phyloP scores from a whole-genome alignment of 2,113 vertebrate genomes.

The Columba janthina region DNA sequence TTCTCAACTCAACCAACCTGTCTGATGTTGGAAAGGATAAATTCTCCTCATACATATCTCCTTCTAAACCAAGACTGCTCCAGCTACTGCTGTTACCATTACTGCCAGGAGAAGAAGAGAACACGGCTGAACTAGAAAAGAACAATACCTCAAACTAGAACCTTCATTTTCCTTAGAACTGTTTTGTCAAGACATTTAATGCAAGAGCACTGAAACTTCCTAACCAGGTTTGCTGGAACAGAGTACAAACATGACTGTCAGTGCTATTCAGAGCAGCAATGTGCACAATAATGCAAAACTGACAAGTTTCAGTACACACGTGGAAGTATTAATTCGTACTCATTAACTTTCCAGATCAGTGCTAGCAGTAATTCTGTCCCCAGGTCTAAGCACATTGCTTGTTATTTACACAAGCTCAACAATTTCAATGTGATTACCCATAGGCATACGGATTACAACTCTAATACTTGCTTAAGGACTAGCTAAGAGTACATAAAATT shows the following conservation, averaged over 20 bases:
- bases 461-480: neutral
- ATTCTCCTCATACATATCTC: conserved; percentile 96
- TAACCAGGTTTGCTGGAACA: neutral
- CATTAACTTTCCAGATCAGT: neutral
- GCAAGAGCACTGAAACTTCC: neutral
- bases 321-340: neutral
- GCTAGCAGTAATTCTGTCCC: neutral
- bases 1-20: conserved; percentile 89
- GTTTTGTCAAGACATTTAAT: conserved; percentile 17
- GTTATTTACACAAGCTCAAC: neutral
- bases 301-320: neutral
- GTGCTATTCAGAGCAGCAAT: neutral
- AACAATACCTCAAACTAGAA: conserved; percentile 59
- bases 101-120: conserved; percentile 91
- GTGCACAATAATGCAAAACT: neutral
- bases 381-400: neutral
- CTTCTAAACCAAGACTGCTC: conserved; percentile 99
- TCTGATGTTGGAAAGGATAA: conserved; percentile 97
- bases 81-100: conserved; percentile 99
- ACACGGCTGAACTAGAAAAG: conserved; percentile 81
- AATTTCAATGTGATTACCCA: neutral
- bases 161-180: conserved; percentile 46
- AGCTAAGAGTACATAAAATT: neutral
- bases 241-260: neutral
- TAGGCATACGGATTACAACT: neutral